Evolutionary conservation across 2,113 vertebrate species (phyloP).

Genomic region (Syngnathoides biaculeatus): DNA sequence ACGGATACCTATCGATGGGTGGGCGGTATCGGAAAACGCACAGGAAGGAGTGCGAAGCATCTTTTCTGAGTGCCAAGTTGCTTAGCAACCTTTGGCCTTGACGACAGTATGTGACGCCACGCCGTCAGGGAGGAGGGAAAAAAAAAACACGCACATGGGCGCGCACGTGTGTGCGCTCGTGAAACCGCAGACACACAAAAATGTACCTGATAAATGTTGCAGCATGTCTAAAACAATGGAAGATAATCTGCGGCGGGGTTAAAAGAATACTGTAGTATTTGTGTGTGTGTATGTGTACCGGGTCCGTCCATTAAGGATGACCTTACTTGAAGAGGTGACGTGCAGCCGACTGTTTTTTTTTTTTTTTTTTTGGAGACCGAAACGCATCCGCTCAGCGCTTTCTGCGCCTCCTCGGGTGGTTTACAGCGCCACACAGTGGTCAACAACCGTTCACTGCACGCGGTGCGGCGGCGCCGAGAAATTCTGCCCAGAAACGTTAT

Average conservation of each 20-base stretch:
- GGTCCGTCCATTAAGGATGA: constrained; percentile 57
- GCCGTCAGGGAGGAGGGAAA: constrained; percentile 26
- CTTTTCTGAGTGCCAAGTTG: constrained; percentile 67
- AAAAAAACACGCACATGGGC: constrained; percentile 38
- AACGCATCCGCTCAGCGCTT: constrained; percentile 2
- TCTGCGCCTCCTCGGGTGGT: constrained; percentile 4
- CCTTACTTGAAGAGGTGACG: constrained; percentile 10
- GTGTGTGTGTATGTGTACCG: constrained; percentile 50
- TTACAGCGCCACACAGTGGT: constrained; percentile 53
- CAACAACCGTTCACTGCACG: constrained; percentile 25
- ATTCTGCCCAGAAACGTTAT: no score
- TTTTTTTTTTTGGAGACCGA: no score
- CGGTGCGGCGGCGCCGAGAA: no score
- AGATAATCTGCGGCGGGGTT: constrained; percentile 55
- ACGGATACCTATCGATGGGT: no score
- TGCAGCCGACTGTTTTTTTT: not conserved
- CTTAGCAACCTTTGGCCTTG: constrained; percentile 76
- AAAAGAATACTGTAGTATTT: constrained; percentile 58
- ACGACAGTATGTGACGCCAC: constrained; percentile 63
- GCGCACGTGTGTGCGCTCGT: constrained; percentile 9
- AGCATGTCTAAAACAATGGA: constrained; percentile 39
- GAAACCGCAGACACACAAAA: not conserved
- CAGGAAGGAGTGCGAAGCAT: constrained; percentile 31
- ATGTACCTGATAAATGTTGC: not conserved
- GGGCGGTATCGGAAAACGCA: not conserved